Base-by-base conservation (phyloP, 2,888 invertebrate species). In the Vesta saturnalis region DNA sequence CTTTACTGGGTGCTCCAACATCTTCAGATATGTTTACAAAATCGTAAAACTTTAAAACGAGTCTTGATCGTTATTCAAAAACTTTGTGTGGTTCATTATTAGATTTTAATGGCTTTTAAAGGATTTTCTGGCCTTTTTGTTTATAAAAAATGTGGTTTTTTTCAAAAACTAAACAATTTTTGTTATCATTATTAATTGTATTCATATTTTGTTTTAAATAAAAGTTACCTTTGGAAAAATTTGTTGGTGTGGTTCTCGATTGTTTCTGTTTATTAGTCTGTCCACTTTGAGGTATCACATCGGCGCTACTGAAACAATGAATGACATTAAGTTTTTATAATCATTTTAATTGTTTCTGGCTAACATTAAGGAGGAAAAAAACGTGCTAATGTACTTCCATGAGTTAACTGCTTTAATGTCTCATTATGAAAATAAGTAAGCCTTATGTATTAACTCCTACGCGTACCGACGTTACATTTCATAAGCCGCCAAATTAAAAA, bases 241-340 rank as follows among this genome's bases (percentile, higher is more conserved):
- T 81, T 16, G 79, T 82, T 2, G 84, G 83, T 5, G 83, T 82
- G n/a, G 83, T 81, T 67, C 81, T 82, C 71, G 79, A 82, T 30
- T 79, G 81, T 75, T 81, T 81, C 73, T 73, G 83, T 77, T 80
- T 83, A 76, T 74, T 83, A 10, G 67, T 67, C n/a, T 75, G 74
- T 54, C 70, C 73, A 43, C 69, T 60, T 64, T 71, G 74, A n/a
- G 71, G 23, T 19, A 72, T 60, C 10, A 65, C 69, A 19, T 69
- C 69, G 2, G 69, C 47, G 14, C 64, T 57, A 14, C 68, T 68
- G 57, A 47, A 63, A 63, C 18, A 52, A 52, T 2, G n/a, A n/a
- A n/a, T n/a, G n/a, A n/a, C n/a, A 4, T 1, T 8, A 19, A 54
- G 8, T n/a, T n/a, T n/a, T n/a, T n/a, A n/a, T n/a, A n/a, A n/a